These are phyloP conservation scores for Calliphora vomitoria DNA, from an alignment of 2,888 invertebrate genomes.

Conservation along the genomic window DNA sequence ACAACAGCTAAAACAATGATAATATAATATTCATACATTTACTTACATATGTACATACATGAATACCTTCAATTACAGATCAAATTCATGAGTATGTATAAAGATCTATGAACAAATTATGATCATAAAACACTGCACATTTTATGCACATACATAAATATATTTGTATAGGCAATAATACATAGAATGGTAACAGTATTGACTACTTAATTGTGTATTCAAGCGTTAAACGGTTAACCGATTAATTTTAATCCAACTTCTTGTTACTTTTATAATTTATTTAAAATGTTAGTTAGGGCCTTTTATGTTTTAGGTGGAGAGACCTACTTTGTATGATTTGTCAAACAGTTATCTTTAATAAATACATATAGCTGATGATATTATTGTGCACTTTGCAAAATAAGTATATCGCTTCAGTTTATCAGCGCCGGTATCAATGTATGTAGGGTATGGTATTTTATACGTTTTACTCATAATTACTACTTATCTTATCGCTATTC, in stretches of 20 bases:
- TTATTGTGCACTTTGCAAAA: too few species aligned
- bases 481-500: slow-evolving; percentile 55
- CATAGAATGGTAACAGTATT: neutral
- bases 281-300: neutral
- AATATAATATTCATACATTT: neutral
- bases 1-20: slow-evolving; percentile 8
- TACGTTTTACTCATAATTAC: neutral
- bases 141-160: neutral
- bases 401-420: neutral
- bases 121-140: neutral
- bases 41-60: neutral
- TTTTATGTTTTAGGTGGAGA: neutral
- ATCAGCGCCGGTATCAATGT: neutral
- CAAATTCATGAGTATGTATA: slow-evolving; percentile 13
- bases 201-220: neutral
- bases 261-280: neutral
- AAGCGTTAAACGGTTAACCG: neutral
- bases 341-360: neutral
- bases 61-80: slow-evolving; percentile 54
- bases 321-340: too few species aligned
- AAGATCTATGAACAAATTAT: neutral
- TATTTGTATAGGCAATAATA: neutral
- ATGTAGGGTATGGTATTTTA: neutral
- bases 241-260: neutral
- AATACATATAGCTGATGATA: neutral